Evolutionary conservation across 2,113 vertebrate species (phyloP), one percentile per base, ranked within the genome.

Genomic region (Chloropsis cyanopogon): DNA sequence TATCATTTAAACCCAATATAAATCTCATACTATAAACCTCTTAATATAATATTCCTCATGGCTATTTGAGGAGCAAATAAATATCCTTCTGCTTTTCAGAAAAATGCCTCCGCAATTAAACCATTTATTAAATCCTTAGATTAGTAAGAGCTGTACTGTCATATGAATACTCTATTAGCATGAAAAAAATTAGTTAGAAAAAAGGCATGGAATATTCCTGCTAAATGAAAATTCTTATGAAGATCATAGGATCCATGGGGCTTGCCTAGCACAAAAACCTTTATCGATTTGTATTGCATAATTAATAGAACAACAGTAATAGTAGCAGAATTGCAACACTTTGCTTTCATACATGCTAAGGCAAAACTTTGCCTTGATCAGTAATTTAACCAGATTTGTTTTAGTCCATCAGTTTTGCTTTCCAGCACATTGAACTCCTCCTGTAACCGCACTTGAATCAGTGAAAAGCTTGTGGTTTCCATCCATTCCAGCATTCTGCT

Each of bases 91-190:
- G 57, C 76, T 88, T 86, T 90, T 75, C 88, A 94, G 82, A 88
- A 90, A 88, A 93, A 80, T 1, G 20, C 49, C 92, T 90, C 49
- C 88, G 90, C 93, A 95, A 71, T 19, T 73, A 57, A 96, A 71
- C 31, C 39, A 95, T 64, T 83, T 92, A 86, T 86, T 86, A 93
- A 93, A 86, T 81, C 68, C 60, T 94, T 78, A 81, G 75, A 83
- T 83, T 81, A 88, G 20, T 61, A 92, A 79, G 31, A 92, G 44
- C 72, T 90, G 44, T 81, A 46, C 85, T 92, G 80, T 86, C 88
- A 88, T 72, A 88, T 68, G 92, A 71, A 93, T 88, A 64, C 14
- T 77, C 64, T 56, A 88, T 72, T 88, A 95, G 63, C 88, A 92
- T 57, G 35, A 47, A 77, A 79, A 82, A 28, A 89, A 81, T 37